Conservation (phyloP, 2,113 vertebrate genomes). For the Nannobrachium achirus region DNA sequence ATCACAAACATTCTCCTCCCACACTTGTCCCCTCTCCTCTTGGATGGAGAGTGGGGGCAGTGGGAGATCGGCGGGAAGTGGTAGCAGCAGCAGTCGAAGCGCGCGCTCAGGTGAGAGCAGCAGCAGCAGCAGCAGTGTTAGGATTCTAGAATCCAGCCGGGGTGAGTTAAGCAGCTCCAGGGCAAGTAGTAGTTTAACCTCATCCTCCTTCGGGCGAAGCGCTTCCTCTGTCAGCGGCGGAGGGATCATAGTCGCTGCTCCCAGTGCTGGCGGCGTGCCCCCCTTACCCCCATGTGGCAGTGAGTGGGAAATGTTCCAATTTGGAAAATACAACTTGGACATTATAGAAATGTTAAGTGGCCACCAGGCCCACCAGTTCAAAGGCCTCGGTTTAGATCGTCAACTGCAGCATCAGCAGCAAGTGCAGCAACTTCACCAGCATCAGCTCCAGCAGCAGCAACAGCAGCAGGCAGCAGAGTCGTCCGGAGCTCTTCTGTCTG, state of each 20-base stretch:
- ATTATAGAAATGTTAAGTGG: constrained; percentile 88
- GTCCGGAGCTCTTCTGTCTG: constrained; percentile 83
- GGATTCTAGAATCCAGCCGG: constrained; percentile 55
- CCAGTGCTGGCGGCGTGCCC: constrained; percentile 76
- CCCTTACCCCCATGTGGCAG: constrained; percentile 78
- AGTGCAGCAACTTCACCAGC: constrained; percentile 85
- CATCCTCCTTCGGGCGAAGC: constrained; percentile 57
- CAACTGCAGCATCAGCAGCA: constrained; percentile 85
- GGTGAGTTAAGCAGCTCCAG: constrained; percentile 53
- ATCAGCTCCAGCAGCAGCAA: constrained; percentile 84
- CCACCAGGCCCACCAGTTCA: constrained; percentile 85
- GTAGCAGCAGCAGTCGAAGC: constrained; percentile 36
- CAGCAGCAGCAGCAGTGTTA: constrained; percentile 50
- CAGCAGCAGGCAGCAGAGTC: constrained; percentile 83
- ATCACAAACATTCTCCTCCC: constrained; percentile 48
- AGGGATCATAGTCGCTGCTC: constrained; percentile 69
- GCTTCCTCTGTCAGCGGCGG: constrained; percentile 60
- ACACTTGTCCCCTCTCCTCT: constrained; percentile 58
- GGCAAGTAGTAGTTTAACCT: constrained; percentile 47
- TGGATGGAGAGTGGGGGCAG: constrained; percentile 72
- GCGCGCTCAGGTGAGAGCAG: constrained; percentile 59
- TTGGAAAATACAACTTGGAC: constrained; percentile 88
- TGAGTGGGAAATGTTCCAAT: constrained; percentile 88
- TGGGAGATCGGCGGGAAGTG: constrained; percentile 52
- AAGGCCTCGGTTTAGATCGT: constrained; percentile 85